Percentiles rank a stretch among this genome's conserved stretches.
Evolutionary conservation across 2,797 vertebrate species (phyloP).

Genomic region (Scomberomorus guttatus): DNA sequence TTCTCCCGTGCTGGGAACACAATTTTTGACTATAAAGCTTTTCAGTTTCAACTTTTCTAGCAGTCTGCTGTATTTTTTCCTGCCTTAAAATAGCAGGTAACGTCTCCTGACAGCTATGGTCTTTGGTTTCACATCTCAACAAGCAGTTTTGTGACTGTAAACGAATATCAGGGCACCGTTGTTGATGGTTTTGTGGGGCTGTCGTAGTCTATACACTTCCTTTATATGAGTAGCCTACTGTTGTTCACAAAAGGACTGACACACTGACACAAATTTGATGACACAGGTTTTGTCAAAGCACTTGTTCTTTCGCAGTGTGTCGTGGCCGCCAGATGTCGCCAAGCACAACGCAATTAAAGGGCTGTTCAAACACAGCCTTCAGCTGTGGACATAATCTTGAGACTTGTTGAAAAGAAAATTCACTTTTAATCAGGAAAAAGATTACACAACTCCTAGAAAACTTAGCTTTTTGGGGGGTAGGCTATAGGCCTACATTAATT

Average conservation of each 20-base stretch:
- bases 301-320: not conserved
- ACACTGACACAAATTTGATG: constrained; percentile 12
- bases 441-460: not conserved
- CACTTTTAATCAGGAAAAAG: not conserved
- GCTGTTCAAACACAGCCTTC: not conserved
- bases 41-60: no score
- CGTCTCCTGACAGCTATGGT: not conserved
- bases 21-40: no score
- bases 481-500: not conserved
- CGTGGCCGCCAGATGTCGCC: constrained; percentile 59
- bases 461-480: no score
- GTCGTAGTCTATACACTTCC: not conserved
- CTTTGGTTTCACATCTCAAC: not conserved
- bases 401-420: no score
- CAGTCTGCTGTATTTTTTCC: not conserved
- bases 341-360: not conserved
- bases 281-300: constrained; percentile 21
- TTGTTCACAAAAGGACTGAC: constrained; percentile 1
- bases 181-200: constrained; percentile 22
- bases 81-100: not conserved
- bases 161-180: not conserved
- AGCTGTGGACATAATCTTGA: not conserved
- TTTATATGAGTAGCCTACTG: not conserved
- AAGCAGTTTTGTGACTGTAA: not conserved
- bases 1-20: not conserved